phyloP scores from a whole-genome alignment of 2,113 vertebrate genomes.

The Chaetorhynchus papuensis region DNA sequence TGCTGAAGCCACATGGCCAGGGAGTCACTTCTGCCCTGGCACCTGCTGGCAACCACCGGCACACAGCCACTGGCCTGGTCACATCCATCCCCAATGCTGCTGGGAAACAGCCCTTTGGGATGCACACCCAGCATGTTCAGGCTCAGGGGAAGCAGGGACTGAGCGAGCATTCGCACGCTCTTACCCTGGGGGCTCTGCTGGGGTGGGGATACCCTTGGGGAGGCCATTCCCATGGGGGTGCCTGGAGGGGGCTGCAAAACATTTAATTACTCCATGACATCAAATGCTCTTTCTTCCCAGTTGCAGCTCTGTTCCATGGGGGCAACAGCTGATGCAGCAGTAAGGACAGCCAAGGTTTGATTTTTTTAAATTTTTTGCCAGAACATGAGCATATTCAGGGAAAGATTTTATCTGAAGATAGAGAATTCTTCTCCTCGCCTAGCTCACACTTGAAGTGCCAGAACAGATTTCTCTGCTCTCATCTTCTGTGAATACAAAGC shows the following conservation, averaged over 20 bases:
- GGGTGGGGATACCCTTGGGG: neutral
- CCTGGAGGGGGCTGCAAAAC: neutral
- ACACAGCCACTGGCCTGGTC: rapidly evolving
- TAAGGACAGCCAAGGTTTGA: neutral
- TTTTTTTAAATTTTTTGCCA: neutral
- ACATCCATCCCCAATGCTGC: neutral
- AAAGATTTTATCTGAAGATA: neutral
- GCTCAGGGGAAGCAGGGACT: neutral
- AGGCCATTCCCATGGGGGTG: neutral
- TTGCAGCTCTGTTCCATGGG: neutral
- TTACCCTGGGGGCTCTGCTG: neutral
- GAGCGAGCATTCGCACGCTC: rapidly evolving
- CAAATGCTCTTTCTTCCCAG: neutral
- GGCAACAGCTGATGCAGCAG: neutral
- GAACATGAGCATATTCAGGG: neutral
- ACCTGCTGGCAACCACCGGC: neutral
- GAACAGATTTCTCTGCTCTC: slow-evolving; percentile 16
- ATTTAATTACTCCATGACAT: neutral
- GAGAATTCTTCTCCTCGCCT: neutral
- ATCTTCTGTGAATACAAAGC: neutral
- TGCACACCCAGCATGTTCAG: rapidly evolving
- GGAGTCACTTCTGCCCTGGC: neutral
- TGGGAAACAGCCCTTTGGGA: neutral
- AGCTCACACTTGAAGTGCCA: neutral
- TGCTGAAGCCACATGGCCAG: neutral